These are phyloP conservation scores for Lagria hirta DNA, from an alignment of 2,888 invertebrate genomes.

Conservation along the genomic window DNA sequence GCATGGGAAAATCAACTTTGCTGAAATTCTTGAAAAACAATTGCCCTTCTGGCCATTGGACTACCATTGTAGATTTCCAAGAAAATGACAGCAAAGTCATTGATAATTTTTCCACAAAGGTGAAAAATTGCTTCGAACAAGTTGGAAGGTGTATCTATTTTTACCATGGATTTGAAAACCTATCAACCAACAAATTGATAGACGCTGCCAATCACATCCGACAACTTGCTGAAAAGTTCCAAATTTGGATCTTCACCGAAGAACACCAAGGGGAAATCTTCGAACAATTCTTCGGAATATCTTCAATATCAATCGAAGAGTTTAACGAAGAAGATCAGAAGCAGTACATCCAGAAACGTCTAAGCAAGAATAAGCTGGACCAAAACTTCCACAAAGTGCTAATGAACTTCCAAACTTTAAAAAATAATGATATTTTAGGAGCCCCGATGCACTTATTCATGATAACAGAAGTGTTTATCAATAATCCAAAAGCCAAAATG, in stretches of 20 bases:
- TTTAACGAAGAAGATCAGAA: conserved; percentile 12
- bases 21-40: conserved; percentile 6
- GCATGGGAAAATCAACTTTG: conserved; percentile 9
- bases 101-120: not conserved
- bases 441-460: conserved; percentile 14
- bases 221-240: not conserved
- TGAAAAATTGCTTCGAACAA: conserved; percentile 8
- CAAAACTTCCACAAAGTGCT: conserved; percentile 5
- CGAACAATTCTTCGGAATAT: conserved; percentile 1
- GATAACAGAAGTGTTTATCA: conserved; percentile 13
- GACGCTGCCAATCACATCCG: not conserved
- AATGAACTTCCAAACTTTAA: conserved; percentile 9
- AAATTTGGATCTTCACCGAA: conserved; percentile 12
- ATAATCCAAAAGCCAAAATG: conserved; percentile 5
- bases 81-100: not conserved
- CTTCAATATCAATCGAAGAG: conserved; percentile 9
- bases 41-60: conserved; percentile 4
- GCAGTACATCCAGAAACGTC: conserved; percentile 2
- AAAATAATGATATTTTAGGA: conserved; percentile 5
- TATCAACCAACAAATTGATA: not conserved
- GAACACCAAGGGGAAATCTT: conserved; percentile 3
- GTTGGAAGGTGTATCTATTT: conserved; percentile 2
- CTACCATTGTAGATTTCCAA: conserved; percentile 5
- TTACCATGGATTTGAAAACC: conserved; percentile 8
- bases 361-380: not conserved